Evolutionary conservation across 1,140 invertebrate species (phyloP).

Genomic region (Dermatophagoides farinae): DNA sequence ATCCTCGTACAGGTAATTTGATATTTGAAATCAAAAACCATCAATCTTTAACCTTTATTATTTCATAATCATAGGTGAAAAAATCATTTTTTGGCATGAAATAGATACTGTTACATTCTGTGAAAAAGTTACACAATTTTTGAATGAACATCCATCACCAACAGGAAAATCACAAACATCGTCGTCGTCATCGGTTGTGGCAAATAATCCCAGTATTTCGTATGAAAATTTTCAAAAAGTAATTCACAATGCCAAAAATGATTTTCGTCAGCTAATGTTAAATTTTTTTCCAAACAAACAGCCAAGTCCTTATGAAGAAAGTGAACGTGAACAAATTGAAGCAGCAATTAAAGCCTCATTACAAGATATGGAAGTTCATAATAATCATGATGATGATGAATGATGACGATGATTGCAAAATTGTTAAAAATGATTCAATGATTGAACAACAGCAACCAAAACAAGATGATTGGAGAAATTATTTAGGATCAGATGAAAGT

Average conservation of each 20-base stretch:
- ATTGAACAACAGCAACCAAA: neutral
- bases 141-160: conserved; percentile 22
- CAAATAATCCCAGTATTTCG: neutral
- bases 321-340: conserved; percentile 30
- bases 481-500: conserved; percentile 22
- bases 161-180: neutral
- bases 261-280: neutral
- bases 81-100: conserved; percentile 32
- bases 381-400: conserved; percentile 13
- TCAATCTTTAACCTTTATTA: too few species aligned
- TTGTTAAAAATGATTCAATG: conserved; percentile 20
- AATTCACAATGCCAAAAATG: neutral
- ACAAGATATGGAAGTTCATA: conserved; percentile 12
- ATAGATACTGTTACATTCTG: conserved; percentile 32
- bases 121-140: conserved; percentile 27
- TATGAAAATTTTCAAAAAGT: neutral
- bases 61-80: conserved; percentile 31
- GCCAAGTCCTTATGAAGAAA: conserved; percentile 22
- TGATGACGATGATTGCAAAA: conserved; percentile 23
- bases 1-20: conserved; percentile 44
- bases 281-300: neutral
- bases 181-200: neutral
- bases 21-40: conserved; percentile 5
- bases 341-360: conserved; percentile 31
- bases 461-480: conserved; percentile 20